phyloP scores from a whole-genome alignment of 2,113 vertebrate genomes.

The Colius striatus region DNA sequence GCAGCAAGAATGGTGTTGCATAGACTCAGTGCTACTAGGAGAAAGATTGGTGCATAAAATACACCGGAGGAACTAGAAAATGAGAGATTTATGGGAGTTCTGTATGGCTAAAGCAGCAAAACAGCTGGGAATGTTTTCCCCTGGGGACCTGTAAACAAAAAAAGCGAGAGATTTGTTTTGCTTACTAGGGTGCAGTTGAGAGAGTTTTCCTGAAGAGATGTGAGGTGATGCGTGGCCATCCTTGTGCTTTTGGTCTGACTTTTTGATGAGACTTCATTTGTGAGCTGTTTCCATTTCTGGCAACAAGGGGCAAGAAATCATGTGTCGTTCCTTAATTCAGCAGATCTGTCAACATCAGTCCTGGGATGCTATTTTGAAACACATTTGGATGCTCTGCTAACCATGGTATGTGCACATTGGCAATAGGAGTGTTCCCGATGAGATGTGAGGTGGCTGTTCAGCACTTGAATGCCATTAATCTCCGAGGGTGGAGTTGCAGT shows the following conservation, averaged over 20 bases:
- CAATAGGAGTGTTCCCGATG: not conserved
- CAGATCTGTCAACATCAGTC: not conserved
- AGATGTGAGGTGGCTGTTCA: not conserved
- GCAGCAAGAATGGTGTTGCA: not conserved
- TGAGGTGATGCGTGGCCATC: not conserved
- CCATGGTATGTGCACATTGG: not conserved
- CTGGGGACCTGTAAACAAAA: not conserved
- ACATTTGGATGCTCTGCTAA: not conserved
- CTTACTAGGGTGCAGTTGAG: not conserved
- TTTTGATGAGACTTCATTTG: not conserved
- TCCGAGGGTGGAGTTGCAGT: not conserved
- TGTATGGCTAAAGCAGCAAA: not conserved
- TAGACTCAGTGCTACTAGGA: not conserved
- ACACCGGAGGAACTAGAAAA: accelerated
- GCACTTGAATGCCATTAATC: not conserved
- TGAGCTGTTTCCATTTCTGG: not conserved
- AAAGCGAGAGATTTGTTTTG: not conserved
- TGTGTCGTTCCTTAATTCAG: not conserved
- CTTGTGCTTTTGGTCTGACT: not conserved
- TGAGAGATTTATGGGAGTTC: not conserved
- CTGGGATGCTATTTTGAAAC: not conserved
- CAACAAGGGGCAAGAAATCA: not conserved
- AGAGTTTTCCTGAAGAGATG: not conserved
- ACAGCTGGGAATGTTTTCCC: not conserved
- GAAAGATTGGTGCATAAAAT: not conserved